Evolutionary conservation across 2,113 vertebrate species (phyloP).

Genomic region (Dipodomys ordii): DNA sequence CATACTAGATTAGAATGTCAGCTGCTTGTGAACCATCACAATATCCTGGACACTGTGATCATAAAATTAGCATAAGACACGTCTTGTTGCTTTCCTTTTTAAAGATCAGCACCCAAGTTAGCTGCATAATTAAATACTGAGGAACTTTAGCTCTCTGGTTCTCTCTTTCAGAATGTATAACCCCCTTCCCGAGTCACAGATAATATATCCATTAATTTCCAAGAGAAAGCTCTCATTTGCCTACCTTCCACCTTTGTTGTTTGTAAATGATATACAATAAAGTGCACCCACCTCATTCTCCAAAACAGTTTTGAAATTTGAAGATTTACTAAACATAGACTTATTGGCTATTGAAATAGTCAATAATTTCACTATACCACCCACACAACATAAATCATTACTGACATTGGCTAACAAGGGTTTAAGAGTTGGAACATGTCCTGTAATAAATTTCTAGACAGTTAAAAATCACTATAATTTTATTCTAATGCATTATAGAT

Average conservation of each 20-base stretch:
- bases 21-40: not conserved
- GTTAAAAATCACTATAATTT: conserved; percentile 99
- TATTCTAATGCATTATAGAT: conserved; percentile 99
- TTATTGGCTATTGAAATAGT: conserved; percentile 94
- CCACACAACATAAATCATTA: conserved; percentile 94
- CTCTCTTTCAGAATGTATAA: conserved; percentile 58
- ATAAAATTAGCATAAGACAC: not conserved
- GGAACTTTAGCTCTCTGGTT: conserved; percentile 54
- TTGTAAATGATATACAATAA: conserved; percentile 87
- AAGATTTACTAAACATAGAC: conserved; percentile 93
- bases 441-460: conserved; percentile 99
- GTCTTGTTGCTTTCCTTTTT: not conserved
- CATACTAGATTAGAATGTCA: not conserved
- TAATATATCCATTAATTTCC: conserved; percentile 77
- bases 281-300: conserved; percentile 89
- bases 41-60: not conserved
- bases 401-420: conserved; percentile 95
- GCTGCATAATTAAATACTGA: not conserved
- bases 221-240: conserved; percentile 80
- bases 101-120: conserved; percentile 30
- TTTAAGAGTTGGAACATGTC: conserved; percentile 96
- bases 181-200: conserved; percentile 71
- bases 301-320: conserved; percentile 91
- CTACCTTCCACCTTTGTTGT: conserved; percentile 77
- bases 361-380: conserved; percentile 93